Evolutionary conservation across 2,888 invertebrate genomes (phyloP).

Genomic region (Erebia palarica): DNA sequence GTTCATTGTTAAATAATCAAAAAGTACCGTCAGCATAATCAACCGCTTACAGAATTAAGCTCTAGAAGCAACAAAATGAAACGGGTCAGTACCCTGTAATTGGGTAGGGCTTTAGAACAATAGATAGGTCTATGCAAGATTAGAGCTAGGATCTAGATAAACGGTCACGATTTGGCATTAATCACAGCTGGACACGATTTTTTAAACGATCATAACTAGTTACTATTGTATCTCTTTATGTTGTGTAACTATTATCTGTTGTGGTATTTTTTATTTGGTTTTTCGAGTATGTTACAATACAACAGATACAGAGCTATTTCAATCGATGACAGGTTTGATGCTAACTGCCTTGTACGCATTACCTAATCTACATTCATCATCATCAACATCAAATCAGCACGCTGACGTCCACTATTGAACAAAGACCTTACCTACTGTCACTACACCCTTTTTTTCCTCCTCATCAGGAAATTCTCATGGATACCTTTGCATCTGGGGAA

Average conservation of each 20-base stretch:
- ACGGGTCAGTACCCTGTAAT: constrained; percentile 42
- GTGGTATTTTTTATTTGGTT: neutral
- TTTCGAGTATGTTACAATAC: neutral
- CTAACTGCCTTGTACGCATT: no score
- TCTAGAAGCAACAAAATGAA: constrained; percentile 19
- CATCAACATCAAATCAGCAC: no score
- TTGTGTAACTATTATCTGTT: constrained; percentile 11
- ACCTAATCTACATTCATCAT: no score
- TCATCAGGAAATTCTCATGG: no score
- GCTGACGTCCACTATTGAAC: no score
- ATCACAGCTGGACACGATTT: constrained; percentile 42
- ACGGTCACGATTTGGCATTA: constrained; percentile 45
- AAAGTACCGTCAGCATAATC: constrained; percentile 17
- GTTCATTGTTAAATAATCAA: neutral
- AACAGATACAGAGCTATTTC: neutral
- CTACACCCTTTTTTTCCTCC: no score
- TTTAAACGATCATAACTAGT: constrained; percentile 20
- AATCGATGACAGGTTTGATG: no score
- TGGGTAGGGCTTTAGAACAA: constrained; percentile 44
- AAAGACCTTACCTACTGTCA: no score
- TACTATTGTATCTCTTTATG: neutral
- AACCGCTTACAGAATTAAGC: constrained; percentile 2
- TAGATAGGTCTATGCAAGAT: constrained; percentile 43
- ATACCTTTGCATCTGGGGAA: no score
- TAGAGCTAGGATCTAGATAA: constrained; percentile 43